Evolutionary conservation across 2,113 vertebrate genomes (phyloP).

Genomic region (Octodon degus): DNA sequence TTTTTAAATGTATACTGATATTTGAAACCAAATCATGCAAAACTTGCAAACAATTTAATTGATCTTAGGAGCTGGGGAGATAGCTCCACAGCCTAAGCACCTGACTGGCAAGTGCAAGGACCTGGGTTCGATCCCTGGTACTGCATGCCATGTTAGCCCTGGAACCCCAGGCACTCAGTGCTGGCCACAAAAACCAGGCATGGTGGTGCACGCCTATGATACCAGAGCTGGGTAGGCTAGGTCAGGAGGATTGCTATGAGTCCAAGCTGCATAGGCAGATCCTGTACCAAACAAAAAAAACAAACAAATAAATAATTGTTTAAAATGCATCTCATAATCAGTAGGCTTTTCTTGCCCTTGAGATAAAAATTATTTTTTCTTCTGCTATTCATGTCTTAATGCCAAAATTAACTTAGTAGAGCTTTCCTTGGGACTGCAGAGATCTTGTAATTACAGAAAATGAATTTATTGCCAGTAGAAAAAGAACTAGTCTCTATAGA

Average conservation of each 20-base stretch:
- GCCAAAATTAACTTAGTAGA: conserved; percentile 1
- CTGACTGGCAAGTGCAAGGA: too few relatives aligned
- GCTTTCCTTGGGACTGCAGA: neutral
- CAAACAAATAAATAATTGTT: too few relatives aligned
- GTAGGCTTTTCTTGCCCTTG: neutral
- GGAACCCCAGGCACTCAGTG: too few relatives aligned
- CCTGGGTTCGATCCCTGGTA: too few relatives aligned
- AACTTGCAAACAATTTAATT: neutral
- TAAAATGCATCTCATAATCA: neutral
- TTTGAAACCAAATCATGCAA: neutral
- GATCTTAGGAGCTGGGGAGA: neutral
- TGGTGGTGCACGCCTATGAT: too few relatives aligned
- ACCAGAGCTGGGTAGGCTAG: too few relatives aligned
- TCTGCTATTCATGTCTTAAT: neutral
- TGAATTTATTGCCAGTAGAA: neutral
- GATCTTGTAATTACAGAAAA: neutral
- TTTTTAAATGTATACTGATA: neutral
- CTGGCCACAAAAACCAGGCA: too few relatives aligned
- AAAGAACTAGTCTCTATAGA: neutral
- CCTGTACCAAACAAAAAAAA: too few relatives aligned
- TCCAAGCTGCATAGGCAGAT: too few relatives aligned
- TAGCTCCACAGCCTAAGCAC: too few relatives aligned
- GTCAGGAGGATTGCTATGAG: too few relatives aligned
- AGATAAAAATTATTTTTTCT: neutral
- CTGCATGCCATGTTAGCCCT: too few relatives aligned